These are phyloP conservation scores for Hippocampus barbouri DNA, from an alignment of 2,113 vertebrate genomes.

Conservation along the genomic window DNA sequence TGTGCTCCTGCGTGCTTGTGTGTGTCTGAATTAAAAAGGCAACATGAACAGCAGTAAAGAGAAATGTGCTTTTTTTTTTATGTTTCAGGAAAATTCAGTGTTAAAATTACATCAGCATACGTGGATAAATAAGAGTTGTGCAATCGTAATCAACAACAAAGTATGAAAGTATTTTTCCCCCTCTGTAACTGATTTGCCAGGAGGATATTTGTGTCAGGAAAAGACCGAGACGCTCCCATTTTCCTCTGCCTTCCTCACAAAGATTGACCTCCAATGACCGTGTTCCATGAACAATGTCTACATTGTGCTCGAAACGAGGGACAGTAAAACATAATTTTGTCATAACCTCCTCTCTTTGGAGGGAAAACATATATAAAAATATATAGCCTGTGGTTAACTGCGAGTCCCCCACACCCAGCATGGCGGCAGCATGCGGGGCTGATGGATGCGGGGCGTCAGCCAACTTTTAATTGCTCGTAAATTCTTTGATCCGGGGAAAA, in stretches of 20 bases:
- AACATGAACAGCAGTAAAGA: constrained; percentile 8
- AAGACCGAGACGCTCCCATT: constrained; percentile 15
- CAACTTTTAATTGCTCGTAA: constrained; percentile 99
- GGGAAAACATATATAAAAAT: constrained; percentile 99
- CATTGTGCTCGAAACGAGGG: constrained; percentile 77
- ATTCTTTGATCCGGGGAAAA: constrained; percentile 91
- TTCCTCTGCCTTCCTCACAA: constrained; percentile 28
- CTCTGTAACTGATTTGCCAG: constrained; percentile 44
- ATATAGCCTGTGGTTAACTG: constrained; percentile 97
- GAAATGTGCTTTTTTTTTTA: constrained; percentile 27
- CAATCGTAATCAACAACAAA: constrained; percentile 57
- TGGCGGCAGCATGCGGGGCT: constrained; percentile 75
- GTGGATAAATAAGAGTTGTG: constrained; percentile 57
- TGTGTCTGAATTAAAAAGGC: constrained; percentile 16
- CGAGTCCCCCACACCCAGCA: constrained; percentile 57
- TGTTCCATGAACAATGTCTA: constrained; percentile 62
- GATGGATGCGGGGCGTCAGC: constrained; percentile 90
- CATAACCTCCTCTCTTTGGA: constrained; percentile 94
- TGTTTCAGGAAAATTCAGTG: constrained; percentile 42
- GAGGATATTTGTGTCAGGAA: constrained; percentile 5
- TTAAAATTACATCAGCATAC: constrained; percentile 56
- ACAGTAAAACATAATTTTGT: constrained; percentile 87
- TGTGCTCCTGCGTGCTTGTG: constrained; percentile 20
- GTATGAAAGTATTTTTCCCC: constrained; percentile 60
- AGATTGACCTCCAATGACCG: constrained; percentile 52